phyloP scores from a whole-genome alignment of 2,797 vertebrate species.

The Ctenochaetus hawaiiensis region DNA sequence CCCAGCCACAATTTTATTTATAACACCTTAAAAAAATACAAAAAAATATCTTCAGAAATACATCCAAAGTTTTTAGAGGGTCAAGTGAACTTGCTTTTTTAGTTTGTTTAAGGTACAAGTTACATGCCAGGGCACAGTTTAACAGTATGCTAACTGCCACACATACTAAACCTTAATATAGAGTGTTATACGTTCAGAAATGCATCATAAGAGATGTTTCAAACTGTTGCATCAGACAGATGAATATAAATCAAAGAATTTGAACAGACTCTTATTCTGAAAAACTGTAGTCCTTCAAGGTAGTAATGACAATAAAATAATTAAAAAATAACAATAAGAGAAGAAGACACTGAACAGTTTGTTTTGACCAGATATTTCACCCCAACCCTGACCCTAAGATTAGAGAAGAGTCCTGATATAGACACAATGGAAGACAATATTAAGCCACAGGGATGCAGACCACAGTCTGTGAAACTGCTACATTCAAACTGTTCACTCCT shows the following conservation, averaged over 20 bases:
- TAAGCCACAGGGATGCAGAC: background rate
- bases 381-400: background rate
- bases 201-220: background rate
- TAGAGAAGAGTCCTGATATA: conserved; percentile 6
- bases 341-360: background rate
- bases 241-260: background rate
- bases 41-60: conserved; percentile 16
- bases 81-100: background rate
- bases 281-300: background rate
- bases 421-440: background rate
- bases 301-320: background rate
- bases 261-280: background rate
- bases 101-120: background rate
- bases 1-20: conserved; percentile 17
- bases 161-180: background rate
- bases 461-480: conserved; percentile 10
- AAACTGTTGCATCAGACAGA: background rate
- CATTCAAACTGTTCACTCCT: conserved; percentile 53
- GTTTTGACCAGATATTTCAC: background rate
- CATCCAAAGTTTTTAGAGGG: background rate
- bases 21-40: conserved; percentile 39
- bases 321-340: no score
- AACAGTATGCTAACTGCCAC: background rate
- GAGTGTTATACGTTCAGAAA: background rate
- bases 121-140: background rate